Conservation (phyloP, 2,113 vertebrate species). For the Sakesphorus luctuosus region DNA sequence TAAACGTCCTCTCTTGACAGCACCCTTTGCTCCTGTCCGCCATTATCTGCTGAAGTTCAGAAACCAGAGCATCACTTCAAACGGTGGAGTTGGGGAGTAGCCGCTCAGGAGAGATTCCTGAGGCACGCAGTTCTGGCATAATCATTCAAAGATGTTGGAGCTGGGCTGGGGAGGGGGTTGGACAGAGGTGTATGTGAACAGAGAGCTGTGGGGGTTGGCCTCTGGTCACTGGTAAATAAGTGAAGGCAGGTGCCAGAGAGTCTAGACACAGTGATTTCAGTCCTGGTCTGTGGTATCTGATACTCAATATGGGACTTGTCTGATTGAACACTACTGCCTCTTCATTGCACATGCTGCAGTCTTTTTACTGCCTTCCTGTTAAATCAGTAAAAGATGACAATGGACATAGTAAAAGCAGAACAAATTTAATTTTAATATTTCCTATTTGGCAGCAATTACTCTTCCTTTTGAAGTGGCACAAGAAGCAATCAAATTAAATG, state of each 20-base stretch:
- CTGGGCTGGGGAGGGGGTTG: conserved; percentile 57
- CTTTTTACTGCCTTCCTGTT: conserved; percentile 89
- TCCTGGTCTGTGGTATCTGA: conserved; percentile 93
- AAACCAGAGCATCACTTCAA: conserved; percentile 87
- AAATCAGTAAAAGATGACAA: conserved; percentile 87
- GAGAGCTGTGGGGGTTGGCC: conserved; percentile 83
- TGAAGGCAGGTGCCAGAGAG: conserved; percentile 99
- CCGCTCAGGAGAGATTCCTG: conserved; percentile 81
- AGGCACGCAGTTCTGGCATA: conserved; percentile 81
- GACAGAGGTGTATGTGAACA: conserved; percentile 75
- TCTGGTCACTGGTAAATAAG: conserved; percentile 95
- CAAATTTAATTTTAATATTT: conserved; percentile 85
- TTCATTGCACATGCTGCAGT: conserved; percentile 79
- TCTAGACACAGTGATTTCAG: conserved; percentile 98
- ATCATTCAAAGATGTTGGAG: conserved; percentile 88
- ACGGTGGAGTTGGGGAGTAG: conserved; percentile 77
- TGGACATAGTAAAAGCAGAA: conserved; percentile 76
- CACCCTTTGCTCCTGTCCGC: conserved; percentile 80
- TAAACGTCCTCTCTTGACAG: conserved; percentile 80
- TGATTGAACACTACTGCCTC: conserved; percentile 88
- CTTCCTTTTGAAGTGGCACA: conserved; percentile 79
- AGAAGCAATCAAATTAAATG: conserved; percentile 79
- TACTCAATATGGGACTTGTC: conserved; percentile 90
- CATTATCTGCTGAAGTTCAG: conserved; percentile 84
- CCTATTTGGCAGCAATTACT: conserved; percentile 80